These are phyloP conservation scores for Anisognathus igniventris DNA, from an alignment of 2,797 vertebrate genomes.

Conservation along the genomic window DNA sequence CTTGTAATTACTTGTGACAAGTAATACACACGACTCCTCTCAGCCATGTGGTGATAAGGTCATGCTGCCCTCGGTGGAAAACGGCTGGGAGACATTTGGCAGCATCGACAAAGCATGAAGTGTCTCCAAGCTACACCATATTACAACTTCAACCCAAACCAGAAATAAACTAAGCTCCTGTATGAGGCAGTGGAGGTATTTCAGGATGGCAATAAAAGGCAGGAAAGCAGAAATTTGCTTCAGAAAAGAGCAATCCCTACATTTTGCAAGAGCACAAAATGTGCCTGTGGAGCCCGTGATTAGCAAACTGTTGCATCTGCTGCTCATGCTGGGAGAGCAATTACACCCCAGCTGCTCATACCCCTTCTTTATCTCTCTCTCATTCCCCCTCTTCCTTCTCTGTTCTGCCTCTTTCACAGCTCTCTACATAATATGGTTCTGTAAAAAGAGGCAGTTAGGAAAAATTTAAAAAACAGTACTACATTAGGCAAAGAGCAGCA, in stretches of 20 bases:
- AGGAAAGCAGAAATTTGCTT: constrained; percentile 35
- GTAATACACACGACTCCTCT: not conserved
- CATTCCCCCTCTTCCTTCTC: not conserved
- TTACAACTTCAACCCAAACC: not conserved
- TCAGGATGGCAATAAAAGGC: constrained; percentile 26
- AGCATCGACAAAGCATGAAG: not conserved
- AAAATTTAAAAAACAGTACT: not conserved
- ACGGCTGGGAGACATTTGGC: not conserved
- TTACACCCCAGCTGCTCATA: not conserved
- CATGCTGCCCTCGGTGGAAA: not conserved
- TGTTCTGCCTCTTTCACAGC: not conserved
- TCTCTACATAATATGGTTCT: not conserved
- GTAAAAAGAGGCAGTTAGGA: not conserved
- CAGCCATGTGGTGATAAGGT: constrained; percentile 14
- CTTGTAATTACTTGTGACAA: not conserved
- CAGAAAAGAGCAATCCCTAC: not conserved
- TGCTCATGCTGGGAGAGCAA: not conserved
- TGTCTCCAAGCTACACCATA: not conserved
- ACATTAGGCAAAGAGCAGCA: not conserved
- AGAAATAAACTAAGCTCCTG: constrained; percentile 14
- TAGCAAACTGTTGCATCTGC: not conserved
- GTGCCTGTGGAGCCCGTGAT: not conserved
- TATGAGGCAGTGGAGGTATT: not conserved
- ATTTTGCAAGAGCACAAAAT: not conserved
- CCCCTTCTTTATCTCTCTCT: not conserved